Evolutionary conservation across 1,140 invertebrate species (phyloP).

Genomic region (Formica exsecta): DNA sequence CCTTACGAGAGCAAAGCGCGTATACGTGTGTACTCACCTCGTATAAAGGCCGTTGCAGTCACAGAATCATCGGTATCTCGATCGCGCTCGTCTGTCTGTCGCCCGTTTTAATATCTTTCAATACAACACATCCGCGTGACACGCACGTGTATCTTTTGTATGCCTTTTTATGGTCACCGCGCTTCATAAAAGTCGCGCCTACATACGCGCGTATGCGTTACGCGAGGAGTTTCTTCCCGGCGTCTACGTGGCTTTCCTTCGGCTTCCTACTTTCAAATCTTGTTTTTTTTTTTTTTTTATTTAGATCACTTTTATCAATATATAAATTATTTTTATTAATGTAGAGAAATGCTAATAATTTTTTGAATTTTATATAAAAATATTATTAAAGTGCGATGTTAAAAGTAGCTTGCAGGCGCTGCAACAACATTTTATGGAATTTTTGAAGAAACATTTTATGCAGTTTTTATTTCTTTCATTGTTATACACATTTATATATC

Average conservation of each 20-base stretch:
- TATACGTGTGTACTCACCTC: not conserved
- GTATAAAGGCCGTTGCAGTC: not conserved
- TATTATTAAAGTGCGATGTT: not conserved
- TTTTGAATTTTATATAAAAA: no score
- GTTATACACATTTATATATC: no score
- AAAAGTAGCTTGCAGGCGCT: not conserved
- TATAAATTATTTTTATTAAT: not conserved
- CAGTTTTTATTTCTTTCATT: no score
- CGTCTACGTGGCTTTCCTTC: slow-evolving; percentile 22
- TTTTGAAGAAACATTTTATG: no score
- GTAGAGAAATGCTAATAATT: not conserved
- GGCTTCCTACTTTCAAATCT: slow-evolving; percentile 8
- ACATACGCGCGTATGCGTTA: slow-evolving; percentile 34
- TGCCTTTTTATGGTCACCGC: slow-evolving; percentile 53
- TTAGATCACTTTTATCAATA: not conserved
- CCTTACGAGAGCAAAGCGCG: not conserved
- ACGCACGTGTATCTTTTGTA: slow-evolving; percentile 40
- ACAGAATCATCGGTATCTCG: slow-evolving; percentile 26
- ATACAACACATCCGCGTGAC: slow-evolving; percentile 13
- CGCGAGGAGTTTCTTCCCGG: not conserved
- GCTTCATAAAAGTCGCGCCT: slow-evolving; percentile 15
- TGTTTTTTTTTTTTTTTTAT: not conserved
- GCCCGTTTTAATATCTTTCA: not conserved
- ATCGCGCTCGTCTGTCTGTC: not conserved
- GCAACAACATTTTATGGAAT: no score